Evolutionary conservation across 2,888 invertebrate species (phyloP).

Genomic region (Empis stercorea): DNA sequence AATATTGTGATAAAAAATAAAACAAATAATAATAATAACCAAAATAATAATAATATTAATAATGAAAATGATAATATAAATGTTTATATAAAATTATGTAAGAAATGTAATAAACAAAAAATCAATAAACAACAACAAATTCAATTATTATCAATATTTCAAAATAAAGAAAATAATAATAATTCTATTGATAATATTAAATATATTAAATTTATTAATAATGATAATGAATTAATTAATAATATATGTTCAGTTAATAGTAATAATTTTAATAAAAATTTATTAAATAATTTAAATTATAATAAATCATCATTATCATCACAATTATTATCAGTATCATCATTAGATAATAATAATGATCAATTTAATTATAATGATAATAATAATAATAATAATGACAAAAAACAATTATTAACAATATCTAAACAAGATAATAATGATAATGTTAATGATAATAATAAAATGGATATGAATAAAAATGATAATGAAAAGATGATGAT

Average conservation of each 20-base stretch:
- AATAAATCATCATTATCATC: conserved; percentile 1
- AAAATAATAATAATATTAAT: conserved; percentile 15
- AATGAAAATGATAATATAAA: background rate
- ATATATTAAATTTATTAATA: background rate
- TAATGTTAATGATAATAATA: background rate
- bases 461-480: background rate
- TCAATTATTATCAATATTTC: no score
- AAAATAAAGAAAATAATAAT: background rate
- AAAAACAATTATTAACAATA: background rate
- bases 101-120: background rate
- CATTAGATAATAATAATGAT: background rate
- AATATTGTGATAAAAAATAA: background rate
- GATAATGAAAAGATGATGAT: background rate
- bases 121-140: no score
- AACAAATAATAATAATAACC: conserved; percentile 12
- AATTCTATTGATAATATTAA: background rate
- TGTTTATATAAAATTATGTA: background rate
- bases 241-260: background rate
- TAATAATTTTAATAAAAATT: background rate
- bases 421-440: background rate
- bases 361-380: background rate
- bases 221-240: background rate
- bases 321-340: background rate
- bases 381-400: background rate
- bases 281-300: conserved; percentile 10